A percentile compares a stretch with the other conserved stretches of the same genome.
phyloP scores from a whole-genome alignment of 2,113 vertebrate genomes.

The Opisthocomus hoazin region DNA sequence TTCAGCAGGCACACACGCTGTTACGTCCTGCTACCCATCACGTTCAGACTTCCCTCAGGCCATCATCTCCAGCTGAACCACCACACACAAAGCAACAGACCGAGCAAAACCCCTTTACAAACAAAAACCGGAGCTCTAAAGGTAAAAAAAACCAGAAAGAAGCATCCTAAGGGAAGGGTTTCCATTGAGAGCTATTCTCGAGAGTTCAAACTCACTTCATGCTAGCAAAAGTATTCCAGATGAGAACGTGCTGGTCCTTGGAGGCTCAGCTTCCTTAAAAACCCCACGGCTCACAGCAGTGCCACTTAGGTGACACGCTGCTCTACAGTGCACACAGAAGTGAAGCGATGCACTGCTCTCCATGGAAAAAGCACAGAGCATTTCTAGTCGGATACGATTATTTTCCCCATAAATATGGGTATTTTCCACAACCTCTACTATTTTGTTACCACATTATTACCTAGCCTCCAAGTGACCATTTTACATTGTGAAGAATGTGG shows the following conservation, averaged over 20 bases:
- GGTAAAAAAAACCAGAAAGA: not conserved
- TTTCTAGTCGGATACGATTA: not conserved
- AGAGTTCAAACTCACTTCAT: not conserved
- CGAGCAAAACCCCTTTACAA: not conserved
- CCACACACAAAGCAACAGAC: not conserved
- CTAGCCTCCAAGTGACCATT: not conserved
- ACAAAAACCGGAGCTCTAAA: not conserved
- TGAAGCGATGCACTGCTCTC: not conserved
- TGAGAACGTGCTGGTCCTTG: not conserved
- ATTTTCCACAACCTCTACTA: not conserved
- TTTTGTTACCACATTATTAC: not conserved
- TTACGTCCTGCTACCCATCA: not conserved
- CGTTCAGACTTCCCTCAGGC: not conserved
- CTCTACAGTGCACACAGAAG: rapidly evolving
- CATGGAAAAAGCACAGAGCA: not conserved
- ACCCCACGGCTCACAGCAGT: not conserved
- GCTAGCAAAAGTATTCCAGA: not conserved
- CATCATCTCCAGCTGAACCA: not conserved
- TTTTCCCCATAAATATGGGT: not conserved
- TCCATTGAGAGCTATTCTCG: not conserved
- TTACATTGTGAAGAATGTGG: not conserved
- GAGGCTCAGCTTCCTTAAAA: not conserved
- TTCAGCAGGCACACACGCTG: not conserved
- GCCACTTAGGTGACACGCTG: rapidly evolving
- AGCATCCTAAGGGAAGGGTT: not conserved